phyloP scores from a whole-genome alignment of 1,140 invertebrate species.

The Ptiloglossa arizonensis region DNA sequence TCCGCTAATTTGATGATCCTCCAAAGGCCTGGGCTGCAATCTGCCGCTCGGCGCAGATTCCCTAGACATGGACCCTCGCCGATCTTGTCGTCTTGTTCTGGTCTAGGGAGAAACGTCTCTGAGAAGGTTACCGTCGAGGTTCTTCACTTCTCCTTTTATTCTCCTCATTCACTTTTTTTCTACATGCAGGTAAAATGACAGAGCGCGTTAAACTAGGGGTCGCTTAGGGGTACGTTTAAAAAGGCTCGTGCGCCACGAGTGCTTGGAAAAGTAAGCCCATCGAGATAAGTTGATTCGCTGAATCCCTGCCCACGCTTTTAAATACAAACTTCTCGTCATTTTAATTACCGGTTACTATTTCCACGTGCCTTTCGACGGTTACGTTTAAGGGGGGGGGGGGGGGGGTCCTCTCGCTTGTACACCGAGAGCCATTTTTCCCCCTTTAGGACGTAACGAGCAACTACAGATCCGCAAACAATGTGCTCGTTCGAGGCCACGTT shows the following conservation, averaged over 20 bases:
- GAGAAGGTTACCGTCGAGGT: slow-evolving; percentile 64
- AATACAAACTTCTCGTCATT: background rate
- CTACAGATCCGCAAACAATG: no score
- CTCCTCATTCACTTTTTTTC: slow-evolving; percentile 30
- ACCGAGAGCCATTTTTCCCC: no score
- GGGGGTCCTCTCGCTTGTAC: no score
- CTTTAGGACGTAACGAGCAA: no score
- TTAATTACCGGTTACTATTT: slow-evolving; percentile 14
- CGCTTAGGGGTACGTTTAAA: slow-evolving; percentile 35
- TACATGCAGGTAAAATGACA: slow-evolving; percentile 51
- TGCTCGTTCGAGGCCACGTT: no score
- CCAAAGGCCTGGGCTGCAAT: slow-evolving; percentile 77
- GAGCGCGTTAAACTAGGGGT: slow-evolving; percentile 10
- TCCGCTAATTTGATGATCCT: slow-evolving; percentile 81
- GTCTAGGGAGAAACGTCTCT: slow-evolving; percentile 53
- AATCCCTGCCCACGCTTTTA: background rate
- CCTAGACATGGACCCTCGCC: slow-evolving; percentile 65
- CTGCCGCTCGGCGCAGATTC: slow-evolving; percentile 73
- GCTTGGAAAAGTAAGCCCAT: slow-evolving; percentile 15
- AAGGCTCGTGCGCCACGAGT: background rate
- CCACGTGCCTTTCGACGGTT: no score
- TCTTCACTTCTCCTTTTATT: slow-evolving; percentile 61
- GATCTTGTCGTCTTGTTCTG: slow-evolving; percentile 63
- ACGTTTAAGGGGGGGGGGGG: background rate
- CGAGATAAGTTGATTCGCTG: slow-evolving; percentile 29